Base-by-base conservation (phyloP, 2,888 invertebrate genomes). In the Erebia palarica region DNA sequence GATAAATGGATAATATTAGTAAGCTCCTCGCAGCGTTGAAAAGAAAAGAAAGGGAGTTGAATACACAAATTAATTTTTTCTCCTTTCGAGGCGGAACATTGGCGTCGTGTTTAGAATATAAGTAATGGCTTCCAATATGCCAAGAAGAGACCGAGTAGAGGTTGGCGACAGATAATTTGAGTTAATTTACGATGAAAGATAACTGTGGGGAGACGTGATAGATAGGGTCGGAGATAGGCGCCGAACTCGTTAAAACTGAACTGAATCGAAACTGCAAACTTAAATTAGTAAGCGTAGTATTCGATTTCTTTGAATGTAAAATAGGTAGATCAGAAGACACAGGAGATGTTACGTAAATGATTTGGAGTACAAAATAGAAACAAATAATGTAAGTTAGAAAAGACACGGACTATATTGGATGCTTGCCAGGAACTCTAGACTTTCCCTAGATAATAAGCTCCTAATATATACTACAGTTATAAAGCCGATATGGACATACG, bases 161-260 rank as follows among this genome's bases (percentile, higher is more conserved):
- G 71, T 18, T 59, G 69, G 74, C 69, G 69, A 75, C 75, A 71
- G 82, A 86, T 87, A 84, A 87, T 89, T 86, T 82, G 80, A 85
- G 83, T 84, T 86, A 89, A 90, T 90, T 89, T 89, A 90, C 84
- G 86, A 85, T 83, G 76, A 75, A 77, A 78, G 88, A 88, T 88
- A 87, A 86, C 82, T 79, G 79, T 75, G 76, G 75, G 73, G 79
- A 72, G 75, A 78, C 80, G 79, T 85, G 84, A 86, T 81, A 87
- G 88, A 88, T 89, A 79, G 70, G 63, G 65, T 55, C 51, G 78
- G 72, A 82, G 85, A 86, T 86, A 85, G 76, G 77, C 77, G 72
- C 75, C 70, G 71, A 78, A 79, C 79, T 81, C 80, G 79, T 84
- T 82, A 80, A 78, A 77, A 76, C 64, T 77, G 77, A 74, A 61